These are phyloP conservation scores for Leptinotarsa lineolata DNA, from an alignment of 1,140 invertebrate genomes.

Conservation along the genomic window DNA sequence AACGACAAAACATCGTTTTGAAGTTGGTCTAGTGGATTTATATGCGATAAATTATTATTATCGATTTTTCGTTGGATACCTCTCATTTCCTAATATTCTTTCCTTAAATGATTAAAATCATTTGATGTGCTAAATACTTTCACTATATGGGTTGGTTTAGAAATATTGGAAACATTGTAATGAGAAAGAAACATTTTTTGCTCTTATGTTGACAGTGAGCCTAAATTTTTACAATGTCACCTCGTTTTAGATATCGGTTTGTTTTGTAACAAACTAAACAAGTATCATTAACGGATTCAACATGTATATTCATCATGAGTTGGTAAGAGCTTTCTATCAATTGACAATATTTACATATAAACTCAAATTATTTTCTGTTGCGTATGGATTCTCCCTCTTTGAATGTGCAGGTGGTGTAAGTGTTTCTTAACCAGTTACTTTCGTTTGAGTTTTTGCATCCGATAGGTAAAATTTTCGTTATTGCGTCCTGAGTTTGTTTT, in stretches of 20 bases:
- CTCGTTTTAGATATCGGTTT: conserved; percentile 7
- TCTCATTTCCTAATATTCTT: background rate
- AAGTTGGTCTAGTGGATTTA: conserved; percentile 6
- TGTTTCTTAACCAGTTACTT: background rate
- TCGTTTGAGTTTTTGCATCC: background rate
- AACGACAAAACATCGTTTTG: conserved; percentile 12
- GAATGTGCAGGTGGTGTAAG: background rate
- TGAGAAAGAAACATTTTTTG: conserved; percentile 11
- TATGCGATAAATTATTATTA: conserved; percentile 16
- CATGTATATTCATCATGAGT: background rate
- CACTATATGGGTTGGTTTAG: background rate
- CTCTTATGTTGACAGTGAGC: conserved; percentile 12
- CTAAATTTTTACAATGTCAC: conserved; percentile 12
- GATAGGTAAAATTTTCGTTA: background rate
- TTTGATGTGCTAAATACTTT: conserved; percentile 1
- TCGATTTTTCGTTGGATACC: conserved; percentile 11
- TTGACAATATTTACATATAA: background rate
- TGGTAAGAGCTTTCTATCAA: background rate
- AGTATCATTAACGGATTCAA: conserved; percentile 17
- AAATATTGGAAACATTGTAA: background rate
- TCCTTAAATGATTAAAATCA: background rate
- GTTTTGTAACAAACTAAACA: conserved; percentile 17
- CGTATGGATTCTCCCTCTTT: background rate
- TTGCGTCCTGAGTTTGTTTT: background rate
- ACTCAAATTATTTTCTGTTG: background rate